Base-by-base conservation (phyloP, 2,113 vertebrate species). In the Strigops habroptila region DNA sequence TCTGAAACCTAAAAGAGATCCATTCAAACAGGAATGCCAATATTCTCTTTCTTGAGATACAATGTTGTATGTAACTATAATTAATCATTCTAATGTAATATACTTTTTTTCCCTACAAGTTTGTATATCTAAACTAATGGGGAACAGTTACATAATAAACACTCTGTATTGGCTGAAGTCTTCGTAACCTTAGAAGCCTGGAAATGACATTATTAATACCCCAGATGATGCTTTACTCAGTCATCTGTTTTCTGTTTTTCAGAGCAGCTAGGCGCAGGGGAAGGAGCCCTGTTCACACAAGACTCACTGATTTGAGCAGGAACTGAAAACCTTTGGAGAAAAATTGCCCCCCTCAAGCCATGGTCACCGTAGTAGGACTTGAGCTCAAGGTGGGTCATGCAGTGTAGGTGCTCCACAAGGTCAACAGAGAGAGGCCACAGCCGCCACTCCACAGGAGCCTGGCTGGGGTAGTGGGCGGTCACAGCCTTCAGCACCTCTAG, bases 401-500 rank as follows among this genome's bases (percentile, higher is more conserved):
- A 19, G 17, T 24, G 25, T 53, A 81, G 52, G n/a, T 6, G 1
- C 3, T 14, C 19, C 53, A 60, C 52, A 73, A 69, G 60, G 51
- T 78, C 76, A 46, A 6, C 41, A 49, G 37, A 43, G 53, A 73
- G 37, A 30, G 7, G 37, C 2, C n/a, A 77, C 8, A 24, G 48
- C n/a, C 12, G 2, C 10, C 14, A 4, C 23, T 25, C 15, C 7
- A 8, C 4, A 0, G 25, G 41, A 93, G 22, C 23, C 39, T 64
- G 49, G 14, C 27, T 4, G 2, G 27, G 9, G 18, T 0, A 0
- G 33, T 39, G 51, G 33, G 51, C 41, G 71, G n/a, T 25, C 2
- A 0, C 30, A 75, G 43, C 6, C 52, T 46, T 55, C 0, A 0
- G 21, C 43, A 22, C 35, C 0, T 0, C 62, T 55, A 51, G 52